A percentile compares a stretch with the other conserved stretches of the same genome.
phyloP scores from a whole-genome alignment of 2,888 invertebrate genomes.

The Epirrhoe tristata region DNA sequence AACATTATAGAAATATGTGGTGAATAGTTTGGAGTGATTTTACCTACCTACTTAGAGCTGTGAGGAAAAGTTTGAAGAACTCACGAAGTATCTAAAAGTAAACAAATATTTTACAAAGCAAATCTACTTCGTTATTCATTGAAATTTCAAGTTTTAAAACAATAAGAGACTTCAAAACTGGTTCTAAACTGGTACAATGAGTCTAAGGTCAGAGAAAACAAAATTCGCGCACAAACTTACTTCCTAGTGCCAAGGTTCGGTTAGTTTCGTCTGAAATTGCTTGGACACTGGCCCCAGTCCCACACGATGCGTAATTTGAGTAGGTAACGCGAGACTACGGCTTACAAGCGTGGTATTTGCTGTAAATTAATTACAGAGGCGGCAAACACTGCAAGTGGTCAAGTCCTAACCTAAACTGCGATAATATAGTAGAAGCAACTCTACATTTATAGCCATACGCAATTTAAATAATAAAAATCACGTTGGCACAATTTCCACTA shows the following conservation, averaged over 20 bases:
- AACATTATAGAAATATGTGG: too few species aligned
- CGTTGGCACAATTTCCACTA: slow-evolving; percentile 9
- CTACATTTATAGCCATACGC: not conserved
- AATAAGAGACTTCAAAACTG: slow-evolving; percentile 33
- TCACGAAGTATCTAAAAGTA: not conserved
- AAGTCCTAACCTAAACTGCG: slow-evolving; percentile 19
- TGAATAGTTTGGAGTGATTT: too few species aligned
- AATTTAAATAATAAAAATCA: slow-evolving; percentile 19
- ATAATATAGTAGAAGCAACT: not conserved
- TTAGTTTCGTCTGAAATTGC: not conserved
- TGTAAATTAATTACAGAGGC: slow-evolving; percentile 8
- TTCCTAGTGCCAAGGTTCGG: slow-evolving; percentile 31
- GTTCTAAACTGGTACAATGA: slow-evolving; percentile 32
- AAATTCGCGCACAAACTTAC: slow-evolving; percentile 34
- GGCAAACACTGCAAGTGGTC: not conserved
- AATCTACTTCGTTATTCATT: not conserved
- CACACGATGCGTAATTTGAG: slow-evolving; percentile 18
- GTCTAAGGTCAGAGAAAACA: slow-evolving; percentile 34
- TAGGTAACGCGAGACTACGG: slow-evolving; percentile 8
- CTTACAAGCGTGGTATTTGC: slow-evolving; percentile 11
- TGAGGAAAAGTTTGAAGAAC: too few species aligned
- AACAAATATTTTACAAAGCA: slow-evolving; percentile 3
- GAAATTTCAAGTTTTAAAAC: slow-evolving; percentile 8
- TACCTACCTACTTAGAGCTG: too few species aligned
- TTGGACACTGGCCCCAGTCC: not conserved